Evolutionary conservation across 1,140 invertebrate species (phyloP), one percentile per base, ranked within the genome.

Genomic region (Uloborus diversus): DNA sequence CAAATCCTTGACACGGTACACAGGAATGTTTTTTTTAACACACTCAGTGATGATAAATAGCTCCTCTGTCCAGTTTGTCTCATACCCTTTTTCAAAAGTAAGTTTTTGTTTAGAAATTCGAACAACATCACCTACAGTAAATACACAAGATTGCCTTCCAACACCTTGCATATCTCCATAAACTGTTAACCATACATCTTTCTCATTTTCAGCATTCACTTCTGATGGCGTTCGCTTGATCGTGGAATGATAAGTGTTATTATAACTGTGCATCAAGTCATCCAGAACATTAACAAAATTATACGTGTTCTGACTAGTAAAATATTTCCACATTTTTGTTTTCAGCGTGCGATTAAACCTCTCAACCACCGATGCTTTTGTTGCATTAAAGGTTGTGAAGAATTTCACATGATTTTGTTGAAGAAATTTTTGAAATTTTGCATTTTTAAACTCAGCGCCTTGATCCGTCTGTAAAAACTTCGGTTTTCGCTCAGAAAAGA

Each of bases 271-370:
- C n/a, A 87, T 82, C 30, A 88, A 32, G 37, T 87, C 56, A 14
- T 78, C 57, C 57, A 88, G 82, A 5, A 85, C 84, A 81, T 86
- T 70, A 1, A 86, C 71, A 84, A 86, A 89, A 53, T 85, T 85
- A 71, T 87, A 85, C 27, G 82, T 85, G 4, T 86, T 86, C 25
- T 84, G 78, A 56, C 84, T 70, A 81, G 85, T 86, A 80, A 89
- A 88, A 28, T 81, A 87, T 64, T 84, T 85, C 81, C 83, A 89
- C 80, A 89, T 85, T 82, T 84, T 86, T 23, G 69, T 81, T 85
- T 88, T 89, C 56, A 89, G 71, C 32, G 87, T 89, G 79, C 86
- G 81, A 83, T 87, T 88, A 65, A 88, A 87, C 71, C 88, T 64
- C 84, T 89, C 88, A 37, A 86, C 85, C 53, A 88, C 85, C n/a